Conservation (phyloP, 1,140 invertebrate species). For the Mesaphorura yosii region DNA sequence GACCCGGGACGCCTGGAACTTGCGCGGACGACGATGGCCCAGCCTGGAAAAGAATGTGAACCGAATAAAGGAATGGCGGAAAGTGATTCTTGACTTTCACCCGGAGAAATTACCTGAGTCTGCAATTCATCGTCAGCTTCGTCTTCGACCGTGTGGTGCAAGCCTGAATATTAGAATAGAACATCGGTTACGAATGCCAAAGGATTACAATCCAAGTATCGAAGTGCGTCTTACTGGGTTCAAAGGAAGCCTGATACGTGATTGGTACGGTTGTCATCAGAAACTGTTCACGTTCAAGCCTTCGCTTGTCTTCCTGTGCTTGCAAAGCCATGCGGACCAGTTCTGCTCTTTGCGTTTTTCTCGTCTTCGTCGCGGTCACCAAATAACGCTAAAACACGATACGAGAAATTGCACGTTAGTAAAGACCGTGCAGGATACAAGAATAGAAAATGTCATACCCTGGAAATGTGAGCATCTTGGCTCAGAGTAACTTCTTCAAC, state of each 20-base stretch:
- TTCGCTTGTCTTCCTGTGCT: constrained; percentile 88
- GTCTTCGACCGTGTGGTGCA: constrained; percentile 73
- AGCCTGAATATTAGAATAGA: constrained; percentile 30
- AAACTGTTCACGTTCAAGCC: constrained; percentile 88
- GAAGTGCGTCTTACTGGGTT: constrained; percentile 53
- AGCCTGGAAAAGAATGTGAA: too few relatives aligned
- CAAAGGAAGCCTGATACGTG: constrained; percentile 86
- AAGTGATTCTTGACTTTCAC: too few relatives aligned
- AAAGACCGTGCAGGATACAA: too few relatives aligned
- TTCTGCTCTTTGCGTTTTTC: constrained; percentile 98
- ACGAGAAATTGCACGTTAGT: background rate
- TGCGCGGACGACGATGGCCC: background rate
- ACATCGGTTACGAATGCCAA: background rate
- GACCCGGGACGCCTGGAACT: background rate
- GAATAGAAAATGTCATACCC: constrained; percentile 11
- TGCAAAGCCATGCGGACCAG: constrained; percentile 86
- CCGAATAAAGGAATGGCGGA: too few relatives aligned
- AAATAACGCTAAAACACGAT: constrained; percentile 63
- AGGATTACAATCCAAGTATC: background rate
- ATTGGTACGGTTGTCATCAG: constrained; percentile 93
- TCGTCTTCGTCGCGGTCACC: constrained; percentile 94
- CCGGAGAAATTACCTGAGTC: constrained; percentile 11
- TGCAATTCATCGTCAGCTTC: constrained; percentile 55
- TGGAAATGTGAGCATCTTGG: constrained; percentile 86
- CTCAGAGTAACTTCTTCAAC: constrained; percentile 98